These are phyloP conservation scores for Drosophila nikananu DNA, from an alignment of 1,140 invertebrate genomes.

Conservation along the genomic window DNA sequence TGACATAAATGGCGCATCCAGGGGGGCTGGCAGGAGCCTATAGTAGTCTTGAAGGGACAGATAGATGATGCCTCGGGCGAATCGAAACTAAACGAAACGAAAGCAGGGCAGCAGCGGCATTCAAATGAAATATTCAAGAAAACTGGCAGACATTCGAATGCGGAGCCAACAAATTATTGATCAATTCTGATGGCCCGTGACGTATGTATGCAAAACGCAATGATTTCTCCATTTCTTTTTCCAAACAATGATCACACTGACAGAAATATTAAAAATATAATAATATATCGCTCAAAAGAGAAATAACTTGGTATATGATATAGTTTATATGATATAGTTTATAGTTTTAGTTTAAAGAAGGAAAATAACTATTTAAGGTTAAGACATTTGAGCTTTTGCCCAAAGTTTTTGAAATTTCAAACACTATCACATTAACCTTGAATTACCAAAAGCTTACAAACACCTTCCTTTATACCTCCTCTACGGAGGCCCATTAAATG, in stretches of 20 bases:
- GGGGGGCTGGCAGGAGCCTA: constrained; percentile 4
- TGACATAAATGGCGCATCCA: constrained; percentile 68
- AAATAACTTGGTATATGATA: no score
- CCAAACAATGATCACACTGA: constrained; percentile 25
- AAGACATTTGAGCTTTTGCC: neutral
- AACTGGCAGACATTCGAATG: constrained; percentile 42
- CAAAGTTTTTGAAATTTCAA: neutral
- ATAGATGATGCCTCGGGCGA: constrained; percentile 11
- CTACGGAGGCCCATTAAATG: constrained; percentile 10
- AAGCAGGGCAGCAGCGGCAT: constrained; percentile 34
- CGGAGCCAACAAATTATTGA: constrained; percentile 46
- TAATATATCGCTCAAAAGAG: neutral
- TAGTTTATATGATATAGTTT: no score
- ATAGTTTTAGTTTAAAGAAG: neutral
- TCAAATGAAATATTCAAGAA: constrained; percentile 55
- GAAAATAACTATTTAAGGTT: neutral
- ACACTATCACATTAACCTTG: neutral
- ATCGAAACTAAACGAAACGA: constrained; percentile 19
- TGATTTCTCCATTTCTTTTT: constrained; percentile 14
- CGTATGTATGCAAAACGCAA: constrained; percentile 32
- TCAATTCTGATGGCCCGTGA: constrained; percentile 52
- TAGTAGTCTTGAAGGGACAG: constrained; percentile 7
- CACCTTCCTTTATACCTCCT: neutral
- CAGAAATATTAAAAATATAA: constrained; percentile 7
- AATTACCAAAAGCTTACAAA: neutral